Base-by-base conservation (phyloP, 2,113 vertebrate genomes). In the Bufo gargarizans region DNA sequence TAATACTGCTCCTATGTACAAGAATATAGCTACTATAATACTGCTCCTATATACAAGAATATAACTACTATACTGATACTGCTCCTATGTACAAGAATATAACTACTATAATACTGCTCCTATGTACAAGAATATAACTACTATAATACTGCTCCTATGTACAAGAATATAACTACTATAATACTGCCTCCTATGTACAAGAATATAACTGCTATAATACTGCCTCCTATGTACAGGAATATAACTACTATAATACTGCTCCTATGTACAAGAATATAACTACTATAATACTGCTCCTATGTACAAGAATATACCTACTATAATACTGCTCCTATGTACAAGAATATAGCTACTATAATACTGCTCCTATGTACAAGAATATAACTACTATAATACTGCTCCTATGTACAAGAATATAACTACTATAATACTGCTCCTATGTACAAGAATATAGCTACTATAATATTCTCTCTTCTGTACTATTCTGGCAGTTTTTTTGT, bases 11-110 rank as follows among this genome's bases (percentile, higher is more conserved):
- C 69, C 69, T 71, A 45, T 72, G 12, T 72, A 72, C 69, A 72
- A 45, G 69, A 72, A 72, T 45, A 72, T 72, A 72, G 45, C 69
- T 45, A 72, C 69, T 45, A 72, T 72, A 72, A 72, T 72, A 72
- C 69, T 72, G 14, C 43, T 45, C 69, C 33, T 72, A 47, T 72
- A 11, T 72, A 72, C 69, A 72, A 17, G 69, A 72, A 72, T 72
- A 72, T 72, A 71, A 71, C 67, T 71, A 72, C 69, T 72, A 72
- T 72, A 72, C n/a, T n/a, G n/a, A 72, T 45, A 72, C 33, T 72
- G 43, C 69, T 0, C 69, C 69, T 72, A 72, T 72, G 11, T 72
- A 45, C 69, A 72, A 45, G 69, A 45, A 72, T 72, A 72, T 72
- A 72, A 45, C 69, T 72, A 72, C 43, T 72, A 47, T 72, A 72